These are phyloP conservation scores for Phenacoccus solenopsis DNA, from an alignment of 1,140 invertebrate species.

Conservation along the genomic window DNA sequence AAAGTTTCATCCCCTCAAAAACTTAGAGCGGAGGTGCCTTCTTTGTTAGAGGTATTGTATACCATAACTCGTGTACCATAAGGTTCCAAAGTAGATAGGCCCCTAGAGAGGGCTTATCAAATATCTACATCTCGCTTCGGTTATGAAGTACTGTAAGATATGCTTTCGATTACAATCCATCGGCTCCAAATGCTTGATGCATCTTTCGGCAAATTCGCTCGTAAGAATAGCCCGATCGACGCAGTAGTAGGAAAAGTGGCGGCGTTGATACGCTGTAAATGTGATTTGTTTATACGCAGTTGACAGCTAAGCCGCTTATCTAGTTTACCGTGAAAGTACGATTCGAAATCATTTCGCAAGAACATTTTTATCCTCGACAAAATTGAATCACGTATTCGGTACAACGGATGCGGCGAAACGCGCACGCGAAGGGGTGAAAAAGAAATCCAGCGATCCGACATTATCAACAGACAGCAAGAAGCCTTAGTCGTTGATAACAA, in stretches of 20 bases:
- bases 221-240: too few species aligned
- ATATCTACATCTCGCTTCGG: too few species aligned
- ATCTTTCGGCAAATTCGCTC: too few species aligned
- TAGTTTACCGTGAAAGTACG: not conserved
- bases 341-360: not conserved
- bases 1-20: too few species aligned
- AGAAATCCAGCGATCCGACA: not conserved
- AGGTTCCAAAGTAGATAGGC: too few species aligned
- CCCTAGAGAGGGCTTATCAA: too few species aligned
- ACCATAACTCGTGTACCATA: too few species aligned
- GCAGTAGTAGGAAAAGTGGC: not conserved
- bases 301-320: slow-evolving; percentile 1
- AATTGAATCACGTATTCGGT: not conserved
- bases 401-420: not conserved
- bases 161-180: too few species aligned
- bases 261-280: not conserved
- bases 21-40: too few species aligned
- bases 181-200: too few species aligned
- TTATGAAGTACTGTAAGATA: too few species aligned
- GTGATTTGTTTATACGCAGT: not conserved
- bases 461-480: not conserved
- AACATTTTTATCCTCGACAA: not conserved
- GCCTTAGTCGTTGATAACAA: not conserved
- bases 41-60: too few species aligned
- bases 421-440: not conserved